Conservation (phyloP, 23 tunicate genomes). For the Clavelina lepadiformis region DNA sequence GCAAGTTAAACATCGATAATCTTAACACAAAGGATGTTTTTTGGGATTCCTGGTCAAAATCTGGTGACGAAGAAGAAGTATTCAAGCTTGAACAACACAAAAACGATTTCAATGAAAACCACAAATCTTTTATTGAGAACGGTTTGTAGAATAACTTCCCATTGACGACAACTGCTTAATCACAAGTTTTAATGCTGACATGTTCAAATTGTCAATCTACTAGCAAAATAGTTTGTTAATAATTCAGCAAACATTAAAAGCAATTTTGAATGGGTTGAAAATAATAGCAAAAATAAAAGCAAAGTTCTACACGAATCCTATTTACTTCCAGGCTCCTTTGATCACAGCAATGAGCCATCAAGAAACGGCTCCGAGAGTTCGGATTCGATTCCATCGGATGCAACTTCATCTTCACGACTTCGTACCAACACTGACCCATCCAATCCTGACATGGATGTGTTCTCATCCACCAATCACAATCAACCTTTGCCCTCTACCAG, state of each 20-base stretch:
- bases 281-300: no score
- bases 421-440: slow-evolving; percentile 48
- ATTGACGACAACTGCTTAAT: no score
- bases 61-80: slow-evolving; percentile 18
- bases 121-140: slow-evolving; percentile 20
- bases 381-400: not conserved
- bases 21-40: no score
- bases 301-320: not conserved
- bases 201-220: no score
- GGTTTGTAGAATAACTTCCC: slow-evolving; percentile 10
- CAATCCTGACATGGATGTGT: slow-evolving; percentile 4
- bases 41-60: slow-evolving; percentile 84
- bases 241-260: no score
- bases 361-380: slow-evolving; percentile 33
- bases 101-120: slow-evolving; percentile 8
- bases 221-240: no score
- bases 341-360: slow-evolving; percentile 18
- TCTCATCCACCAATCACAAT: not conserved
- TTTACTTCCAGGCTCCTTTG: slow-evolving; percentile 2
- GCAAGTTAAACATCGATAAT: no score
- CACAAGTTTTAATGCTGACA: no score
- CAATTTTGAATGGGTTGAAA: no score
- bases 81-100: slow-evolving; percentile 3
- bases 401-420: slow-evolving; percentile 1
- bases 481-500: slow-evolving; percentile 25